These are phyloP conservation scores for Lucinisca nassula DNA, from an alignment of 2,888 invertebrate species.

Conservation along the genomic window DNA sequence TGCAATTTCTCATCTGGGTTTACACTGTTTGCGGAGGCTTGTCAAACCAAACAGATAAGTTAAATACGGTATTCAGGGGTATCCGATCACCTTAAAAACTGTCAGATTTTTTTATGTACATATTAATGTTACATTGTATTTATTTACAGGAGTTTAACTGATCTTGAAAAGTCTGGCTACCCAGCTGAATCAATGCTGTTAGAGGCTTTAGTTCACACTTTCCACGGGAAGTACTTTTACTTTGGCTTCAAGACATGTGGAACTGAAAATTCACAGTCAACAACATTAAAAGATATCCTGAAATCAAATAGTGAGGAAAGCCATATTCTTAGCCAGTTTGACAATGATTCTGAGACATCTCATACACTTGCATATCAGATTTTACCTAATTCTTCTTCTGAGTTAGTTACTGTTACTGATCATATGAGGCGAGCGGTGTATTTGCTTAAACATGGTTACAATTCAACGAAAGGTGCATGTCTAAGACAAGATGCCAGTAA, in stretches of 20 bases:
- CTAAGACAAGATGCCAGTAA: neutral
- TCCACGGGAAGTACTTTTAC: conserved; percentile 68
- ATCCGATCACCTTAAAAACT: too few relatives aligned
- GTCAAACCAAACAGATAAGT: too few relatives aligned
- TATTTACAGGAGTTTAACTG: conserved; percentile 59
- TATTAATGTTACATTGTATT: too few relatives aligned
- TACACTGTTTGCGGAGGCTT: too few relatives aligned
- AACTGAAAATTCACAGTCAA: neutral
- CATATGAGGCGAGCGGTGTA: conserved; percentile 54
- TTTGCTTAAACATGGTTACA: conserved; percentile 16
- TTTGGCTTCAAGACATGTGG: conserved; percentile 59
- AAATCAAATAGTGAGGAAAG: conserved; percentile 14
- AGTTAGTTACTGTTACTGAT: conserved; percentile 61
- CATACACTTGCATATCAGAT: conserved; percentile 64
- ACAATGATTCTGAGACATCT: conserved; percentile 36
- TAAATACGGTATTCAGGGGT: too few relatives aligned
- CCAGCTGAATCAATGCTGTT: conserved; percentile 56
- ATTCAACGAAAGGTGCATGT: neutral
- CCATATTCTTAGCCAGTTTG: conserved; percentile 29
- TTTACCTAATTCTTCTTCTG: conserved; percentile 42
- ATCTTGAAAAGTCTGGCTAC: conserved; percentile 59
- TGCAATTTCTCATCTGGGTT: too few relatives aligned
- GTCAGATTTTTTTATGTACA: too few relatives aligned
- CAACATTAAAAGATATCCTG: conserved; percentile 24
- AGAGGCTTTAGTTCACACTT: conserved; percentile 58